Evolutionary conservation across 2,113 vertebrate genomes (phyloP).

Genomic region (Lophochroa leadbeateri): DNA sequence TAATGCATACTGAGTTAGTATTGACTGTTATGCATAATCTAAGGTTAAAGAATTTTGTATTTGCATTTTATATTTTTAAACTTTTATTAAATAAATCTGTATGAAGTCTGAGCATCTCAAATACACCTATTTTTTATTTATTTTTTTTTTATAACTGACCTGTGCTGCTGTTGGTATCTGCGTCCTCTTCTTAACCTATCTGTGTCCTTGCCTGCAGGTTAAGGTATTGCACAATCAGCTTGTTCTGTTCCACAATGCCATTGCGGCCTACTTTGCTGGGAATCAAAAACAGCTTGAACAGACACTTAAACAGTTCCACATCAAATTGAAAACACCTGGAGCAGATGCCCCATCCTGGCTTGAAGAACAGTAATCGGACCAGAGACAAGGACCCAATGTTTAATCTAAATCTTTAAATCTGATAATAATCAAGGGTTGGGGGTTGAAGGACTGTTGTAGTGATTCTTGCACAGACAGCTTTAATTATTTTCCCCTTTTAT

Average conservation of each 20-base stretch:
- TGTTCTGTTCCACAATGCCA: conserved; percentile 96
- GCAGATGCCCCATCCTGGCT: conserved; percentile 93
- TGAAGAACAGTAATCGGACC: conserved; percentile 86
- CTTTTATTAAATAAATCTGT: neutral
- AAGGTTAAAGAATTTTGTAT: neutral
- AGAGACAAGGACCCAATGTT: conserved; percentile 26
- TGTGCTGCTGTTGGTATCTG: neutral
- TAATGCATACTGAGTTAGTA: neutral
- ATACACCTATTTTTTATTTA: neutral
- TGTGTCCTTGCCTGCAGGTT: conserved; percentile 79
- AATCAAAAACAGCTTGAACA: conserved; percentile 98
- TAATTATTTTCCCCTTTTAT: conserved; percentile 66
- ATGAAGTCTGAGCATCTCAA: neutral
- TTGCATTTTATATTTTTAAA: neutral
- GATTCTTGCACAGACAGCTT: conserved; percentile 75
- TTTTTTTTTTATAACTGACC: neutral
- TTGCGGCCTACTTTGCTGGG: conserved; percentile 94
- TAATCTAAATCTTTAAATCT: conserved; percentile 37
- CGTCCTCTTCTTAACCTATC: neutral
- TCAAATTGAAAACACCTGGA: conserved; percentile 98
- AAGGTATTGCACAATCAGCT: conserved; percentile 98
- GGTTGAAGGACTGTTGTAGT: conserved; percentile 47
- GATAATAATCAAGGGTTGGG: conserved; percentile 46
- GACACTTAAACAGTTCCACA: conserved; percentile 97
- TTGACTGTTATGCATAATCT: neutral